phyloP scores from a whole-genome alignment of 2,797 vertebrate species.

The Chrosomus eos region DNA sequence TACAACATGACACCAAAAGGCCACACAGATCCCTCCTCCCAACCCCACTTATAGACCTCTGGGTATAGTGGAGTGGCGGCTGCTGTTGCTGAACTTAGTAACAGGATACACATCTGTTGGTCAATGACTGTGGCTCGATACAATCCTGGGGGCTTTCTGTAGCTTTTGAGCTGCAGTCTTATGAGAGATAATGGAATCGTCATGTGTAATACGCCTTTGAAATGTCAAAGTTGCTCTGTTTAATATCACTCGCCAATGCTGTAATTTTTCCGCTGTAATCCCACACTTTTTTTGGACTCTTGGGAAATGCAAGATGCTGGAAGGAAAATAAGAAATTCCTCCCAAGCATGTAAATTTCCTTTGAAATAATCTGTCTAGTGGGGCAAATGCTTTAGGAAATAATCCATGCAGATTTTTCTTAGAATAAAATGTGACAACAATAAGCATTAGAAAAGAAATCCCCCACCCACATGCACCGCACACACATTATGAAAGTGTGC shows the following conservation, averaged over 20 bases:
- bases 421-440: constrained; percentile 24
- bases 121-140: constrained; percentile 49
- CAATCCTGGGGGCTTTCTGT: constrained; percentile 60
- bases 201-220: constrained; percentile 51
- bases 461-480: neutral
- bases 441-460: neutral
- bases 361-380: constrained; percentile 21
- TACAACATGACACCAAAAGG: constrained; percentile 73
- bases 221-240: constrained; percentile 38
- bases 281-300: neutral
- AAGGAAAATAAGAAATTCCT: constrained; percentile 17
- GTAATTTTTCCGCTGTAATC: constrained; percentile 6
- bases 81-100: constrained; percentile 73
- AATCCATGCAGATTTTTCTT: constrained; percentile 9
- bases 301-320: constrained; percentile 2
- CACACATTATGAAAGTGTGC: constrained; percentile 12
- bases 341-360: constrained; percentile 5
- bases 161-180: constrained; percentile 65
- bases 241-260: constrained; percentile 16
- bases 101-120: constrained; percentile 75
- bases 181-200: constrained; percentile 67
- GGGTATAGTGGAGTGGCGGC: constrained; percentile 71
- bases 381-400: constrained; percentile 23
- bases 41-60: constrained; percentile 73
- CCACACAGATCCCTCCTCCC: constrained; percentile 59